Conservation (phyloP, 2,113 vertebrate genomes). For the Pteronura brasiliensis region DNA sequence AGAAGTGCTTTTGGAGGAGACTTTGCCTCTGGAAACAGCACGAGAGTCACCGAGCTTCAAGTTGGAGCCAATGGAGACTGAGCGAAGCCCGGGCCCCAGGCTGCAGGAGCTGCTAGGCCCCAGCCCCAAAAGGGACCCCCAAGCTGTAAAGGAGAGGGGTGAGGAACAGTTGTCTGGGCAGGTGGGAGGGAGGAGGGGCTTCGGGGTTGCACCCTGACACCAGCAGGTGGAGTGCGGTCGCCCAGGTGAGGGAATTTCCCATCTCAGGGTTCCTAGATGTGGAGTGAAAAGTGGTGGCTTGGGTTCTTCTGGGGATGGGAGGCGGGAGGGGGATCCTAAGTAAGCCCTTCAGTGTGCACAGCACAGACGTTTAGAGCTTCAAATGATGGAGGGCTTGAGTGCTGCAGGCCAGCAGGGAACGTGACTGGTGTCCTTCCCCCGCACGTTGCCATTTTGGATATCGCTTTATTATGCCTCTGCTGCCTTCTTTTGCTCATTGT, state of each 20-base stretch:
- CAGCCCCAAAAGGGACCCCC: slow-evolving; percentile 73
- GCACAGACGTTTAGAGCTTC: background rate
- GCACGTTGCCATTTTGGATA: background rate
- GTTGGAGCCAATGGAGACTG: slow-evolving; percentile 76
- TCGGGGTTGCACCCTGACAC: background rate
- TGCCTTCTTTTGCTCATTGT: background rate
- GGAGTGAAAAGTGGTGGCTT: background rate
- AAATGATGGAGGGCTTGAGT: background rate
- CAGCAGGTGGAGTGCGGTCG: background rate
- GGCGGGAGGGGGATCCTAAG: background rate
- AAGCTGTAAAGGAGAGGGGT: slow-evolving; percentile 78
- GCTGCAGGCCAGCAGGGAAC: background rate
- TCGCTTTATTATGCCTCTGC: background rate
- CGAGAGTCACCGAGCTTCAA: slow-evolving; percentile 77
- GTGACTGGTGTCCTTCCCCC: background rate
- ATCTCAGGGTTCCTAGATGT: background rate
- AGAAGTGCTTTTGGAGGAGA: slow-evolving; percentile 74
- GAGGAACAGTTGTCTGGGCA: slow-evolving; percentile 72
- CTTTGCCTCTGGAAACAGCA: slow-evolving; percentile 74
- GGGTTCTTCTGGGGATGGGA: background rate
- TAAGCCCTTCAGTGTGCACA: background rate
- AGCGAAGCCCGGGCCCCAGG: slow-evolving; percentile 73
- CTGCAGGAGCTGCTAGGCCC: slow-evolving; percentile 77
- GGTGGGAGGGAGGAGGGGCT: slow-evolving; percentile 59
- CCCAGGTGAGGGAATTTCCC: slow-evolving; percentile 3